Conservation (phyloP, 2,113 vertebrate genomes). For the Phyllostomus hastatus region DNA sequence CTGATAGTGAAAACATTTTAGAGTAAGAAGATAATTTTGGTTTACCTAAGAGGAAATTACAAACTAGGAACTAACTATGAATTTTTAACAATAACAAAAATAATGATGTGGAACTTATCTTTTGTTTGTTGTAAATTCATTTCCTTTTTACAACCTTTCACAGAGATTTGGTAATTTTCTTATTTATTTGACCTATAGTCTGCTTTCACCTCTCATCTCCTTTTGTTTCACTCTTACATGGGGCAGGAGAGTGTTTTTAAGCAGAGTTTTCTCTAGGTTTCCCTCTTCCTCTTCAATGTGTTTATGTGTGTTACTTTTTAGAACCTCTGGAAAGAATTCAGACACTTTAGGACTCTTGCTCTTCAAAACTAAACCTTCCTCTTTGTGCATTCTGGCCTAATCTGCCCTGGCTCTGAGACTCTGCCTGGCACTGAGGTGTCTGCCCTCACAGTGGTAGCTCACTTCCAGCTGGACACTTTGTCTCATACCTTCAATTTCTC, state of each 20-base stretch:
- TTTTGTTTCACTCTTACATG: neutral
- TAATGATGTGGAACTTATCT: neutral
- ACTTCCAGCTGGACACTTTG: neutral
- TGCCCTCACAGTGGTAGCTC: neutral
- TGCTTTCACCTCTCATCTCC: neutral
- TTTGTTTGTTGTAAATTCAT: neutral
- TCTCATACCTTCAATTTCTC: neutral
- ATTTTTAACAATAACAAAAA: neutral
- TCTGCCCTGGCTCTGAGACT: neutral
- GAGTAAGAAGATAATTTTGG: neutral
- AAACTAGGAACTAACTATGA: neutral
- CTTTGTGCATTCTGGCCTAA: neutral
- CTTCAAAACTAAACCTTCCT: neutral
- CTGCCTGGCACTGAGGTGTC: neutral
- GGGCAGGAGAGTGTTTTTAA: neutral
- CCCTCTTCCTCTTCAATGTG: neutral
- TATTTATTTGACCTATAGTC: neutral
- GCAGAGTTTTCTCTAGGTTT: neutral
- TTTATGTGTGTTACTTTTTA: conserved; percentile 31
- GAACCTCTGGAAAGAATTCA: neutral
- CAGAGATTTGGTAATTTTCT: neutral
- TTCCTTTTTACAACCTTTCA: neutral
- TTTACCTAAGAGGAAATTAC: neutral
- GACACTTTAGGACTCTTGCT: conserved; percentile 20
- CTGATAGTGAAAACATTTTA: neutral